Conservation (phyloP, 1,140 invertebrate genomes). For the Leptopilina boulardi region DNA sequence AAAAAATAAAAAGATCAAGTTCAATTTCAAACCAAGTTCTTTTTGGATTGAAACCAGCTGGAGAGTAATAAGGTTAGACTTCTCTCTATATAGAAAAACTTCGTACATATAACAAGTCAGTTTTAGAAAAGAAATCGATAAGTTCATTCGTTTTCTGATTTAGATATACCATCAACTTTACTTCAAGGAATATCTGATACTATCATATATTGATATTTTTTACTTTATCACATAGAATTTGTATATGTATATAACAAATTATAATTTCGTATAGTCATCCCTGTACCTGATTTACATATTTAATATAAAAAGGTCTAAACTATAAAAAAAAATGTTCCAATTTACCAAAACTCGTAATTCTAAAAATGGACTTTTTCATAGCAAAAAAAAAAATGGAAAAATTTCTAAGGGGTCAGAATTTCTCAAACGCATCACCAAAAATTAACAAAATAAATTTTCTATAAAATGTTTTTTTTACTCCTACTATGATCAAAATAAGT, state of each 20-base stretch:
- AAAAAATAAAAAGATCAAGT: background rate
- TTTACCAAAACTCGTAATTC: too few species aligned
- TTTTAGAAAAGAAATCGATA: conserved; percentile 18
- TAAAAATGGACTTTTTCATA: too few species aligned
- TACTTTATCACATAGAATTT: background rate
- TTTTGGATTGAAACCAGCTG: background rate
- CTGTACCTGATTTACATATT: too few species aligned
- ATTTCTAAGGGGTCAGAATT: too few species aligned
- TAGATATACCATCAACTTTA: background rate
- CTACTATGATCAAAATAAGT: too few species aligned
- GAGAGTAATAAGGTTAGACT: conserved; percentile 16
- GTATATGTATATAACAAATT: background rate
- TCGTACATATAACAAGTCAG: background rate
- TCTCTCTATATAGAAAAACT: background rate
- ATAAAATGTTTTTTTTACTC: too few species aligned
- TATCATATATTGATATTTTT: background rate
- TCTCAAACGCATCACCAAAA: too few species aligned
- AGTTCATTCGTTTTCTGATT: conserved; percentile 17
- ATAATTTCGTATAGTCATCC: background rate
- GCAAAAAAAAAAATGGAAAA: too few species aligned
- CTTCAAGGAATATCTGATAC: background rate
- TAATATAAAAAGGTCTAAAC: too few species aligned
- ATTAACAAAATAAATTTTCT: too few species aligned
- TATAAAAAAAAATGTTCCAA: too few species aligned
- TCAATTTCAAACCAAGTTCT: background rate